Base-by-base conservation (phyloP, 2,797 vertebrate genomes). In the Cyprinella venusta region DNA sequence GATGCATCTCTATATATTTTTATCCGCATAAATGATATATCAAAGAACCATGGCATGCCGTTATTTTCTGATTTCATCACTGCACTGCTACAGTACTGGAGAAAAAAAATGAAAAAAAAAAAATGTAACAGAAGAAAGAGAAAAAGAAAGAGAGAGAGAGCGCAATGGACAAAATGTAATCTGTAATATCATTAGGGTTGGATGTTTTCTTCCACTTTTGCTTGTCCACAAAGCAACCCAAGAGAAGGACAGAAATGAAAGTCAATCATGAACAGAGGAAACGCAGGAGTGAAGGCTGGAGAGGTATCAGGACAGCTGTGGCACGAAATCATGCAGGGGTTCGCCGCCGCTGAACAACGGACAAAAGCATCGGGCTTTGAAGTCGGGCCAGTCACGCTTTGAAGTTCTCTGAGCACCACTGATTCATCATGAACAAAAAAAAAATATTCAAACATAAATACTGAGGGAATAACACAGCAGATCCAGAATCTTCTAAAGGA, bases 241-340 rank as follows among this genome's bases (percentile, higher is more conserved):
- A 19, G 74, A 75, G 69, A 75, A 65, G 50, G 36, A 65, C 69
- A 85, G 67, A 72, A 81, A 85, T 85, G 80, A 82, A 85, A 85
- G 75, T 78, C 76, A 75, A 61, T 68, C 83, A 79, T 81, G 68
- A 69, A 78, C 33, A 74, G 33, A 81, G 79, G 76, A 71, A 74
- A 30, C 15, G 16, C 56, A 78, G 63, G 19, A 76, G 54, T 54
- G 69, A 76, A 36, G 75, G 79, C 54, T 80, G 67, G 68, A 80
- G 81, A 82, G 78, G 81, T 54, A 85, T 71, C 45, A 65, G 83
- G 78, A 72, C 76, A 85, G 77, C 84, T 79, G 83, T 81, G 82
- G 71, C 67, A 52, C 24, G 24, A 52, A 79, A 74, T 81, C 72
- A 78, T 68, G 77, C 82, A 30, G 70, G 68, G 50, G 65, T 76